Conservation (phyloP, 2,797 vertebrate species). For the Bradypodion pumilum region DNA sequence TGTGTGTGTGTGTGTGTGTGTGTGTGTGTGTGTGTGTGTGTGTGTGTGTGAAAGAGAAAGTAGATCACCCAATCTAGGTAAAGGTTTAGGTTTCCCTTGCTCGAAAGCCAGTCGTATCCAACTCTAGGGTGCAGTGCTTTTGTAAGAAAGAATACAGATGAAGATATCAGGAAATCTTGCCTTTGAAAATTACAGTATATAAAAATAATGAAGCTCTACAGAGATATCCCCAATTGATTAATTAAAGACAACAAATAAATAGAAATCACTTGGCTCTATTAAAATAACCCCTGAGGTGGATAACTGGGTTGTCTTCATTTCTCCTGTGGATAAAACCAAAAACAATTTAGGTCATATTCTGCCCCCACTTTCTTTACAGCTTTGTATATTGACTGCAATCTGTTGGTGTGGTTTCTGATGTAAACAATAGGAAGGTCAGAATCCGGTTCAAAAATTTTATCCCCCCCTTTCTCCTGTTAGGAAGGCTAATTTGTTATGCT, state of each 20-base stretch:
- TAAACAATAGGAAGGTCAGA: neutral
- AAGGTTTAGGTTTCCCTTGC: too few relatives aligned
- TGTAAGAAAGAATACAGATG: constrained; percentile 1
- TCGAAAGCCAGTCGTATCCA: too few relatives aligned
- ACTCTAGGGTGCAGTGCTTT: too few relatives aligned
- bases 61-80: neutral
- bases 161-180: constrained; percentile 38
- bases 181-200: constrained; percentile 47
- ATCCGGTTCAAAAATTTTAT: neutral
- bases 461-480: neutral
- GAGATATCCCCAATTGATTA: constrained; percentile 59
- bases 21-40: neutral
- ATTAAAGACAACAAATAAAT: constrained; percentile 33
- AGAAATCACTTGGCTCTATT: constrained; percentile 44
- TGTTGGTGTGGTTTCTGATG: neutral
- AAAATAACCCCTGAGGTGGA: constrained; percentile 45
- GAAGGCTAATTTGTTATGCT: neutral
- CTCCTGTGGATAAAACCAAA: constrained; percentile 45
- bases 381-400: neutral
- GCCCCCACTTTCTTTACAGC: accelerated
- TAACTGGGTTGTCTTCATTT: constrained; percentile 28
- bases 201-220: constrained; percentile 23
- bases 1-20: neutral
- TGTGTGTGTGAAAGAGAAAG: too few relatives aligned
- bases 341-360: neutral